Base-by-base conservation (phyloP, 2,113 vertebrate genomes). In the Mirza zaza region DNA sequence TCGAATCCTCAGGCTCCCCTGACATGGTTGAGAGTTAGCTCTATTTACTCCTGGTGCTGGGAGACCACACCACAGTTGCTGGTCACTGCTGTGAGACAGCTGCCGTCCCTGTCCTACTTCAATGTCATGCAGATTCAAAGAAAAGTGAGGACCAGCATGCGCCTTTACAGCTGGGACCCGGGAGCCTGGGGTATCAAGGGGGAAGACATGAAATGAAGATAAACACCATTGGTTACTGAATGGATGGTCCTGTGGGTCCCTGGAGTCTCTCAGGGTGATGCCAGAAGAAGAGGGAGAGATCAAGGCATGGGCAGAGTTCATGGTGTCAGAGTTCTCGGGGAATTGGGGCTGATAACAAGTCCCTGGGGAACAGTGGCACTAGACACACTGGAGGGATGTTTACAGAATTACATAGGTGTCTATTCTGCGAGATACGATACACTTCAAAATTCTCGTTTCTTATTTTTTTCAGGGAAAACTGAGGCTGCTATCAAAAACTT, bases 401-500 rank as follows among this genome's bases (percentile, higher is more conserved):
- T 57, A 52, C 32, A 52, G 59, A 52, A 65, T 70, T 63, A 45
- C 6, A 9, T n/a, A 39, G 32, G 3, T 39, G 9, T 87, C 63
- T 86, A 17, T 90, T 80, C 65, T 65, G 27, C 71, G 9, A 92
- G 65, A 76, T 8, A 21, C 2, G 29, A 21, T 70, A 6, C 7
- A 39, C 73, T 70, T 87, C 20, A 95, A 0, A 97, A 97, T 52
- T 97, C 0, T 82, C 8, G 71, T 88, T 85, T 93, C 73, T 90
- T 92, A 1, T 97, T 39, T 84, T 57, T 97, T 98, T 83, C 98
- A 99, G 99, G 97, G 4, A 98, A 98, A 95, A 99, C 98, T 1
- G 98, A 99, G 94, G 98, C 98, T 0, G 97, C 98, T 95, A 98
- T 99, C 95, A 99, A 98, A 93, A 98, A 98, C 90, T 99, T 99